Base-by-base conservation (phyloP, 2,113 vertebrate species). In the Anoplopoma fimbria region DNA sequence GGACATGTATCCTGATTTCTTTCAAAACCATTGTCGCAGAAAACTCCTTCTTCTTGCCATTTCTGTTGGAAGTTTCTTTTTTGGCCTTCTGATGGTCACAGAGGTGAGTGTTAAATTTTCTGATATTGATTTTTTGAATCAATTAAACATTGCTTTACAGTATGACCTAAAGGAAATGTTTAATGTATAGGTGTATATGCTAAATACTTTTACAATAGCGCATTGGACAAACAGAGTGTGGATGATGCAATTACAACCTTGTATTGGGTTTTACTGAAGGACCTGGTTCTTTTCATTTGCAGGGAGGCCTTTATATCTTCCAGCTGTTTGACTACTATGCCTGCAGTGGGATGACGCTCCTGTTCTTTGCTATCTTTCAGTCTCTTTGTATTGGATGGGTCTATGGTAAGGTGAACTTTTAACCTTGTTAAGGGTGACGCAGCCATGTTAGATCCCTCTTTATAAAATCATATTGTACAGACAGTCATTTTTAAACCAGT, bases 221-320 rank as follows among this genome's bases (percentile, higher is more conserved):
- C 36, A 40, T 10, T 67, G 17, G 10, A n/a, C 10, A 3, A 33
- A 69, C 8, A n/a, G 0, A 62, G 23, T 71, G 17, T 36, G 3
- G 6, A 68, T 55, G 19, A 76, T 31, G 19, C 31, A 45, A 29
- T 69, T 4, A 60, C 17, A 40, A n/a, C 13, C 14, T 36, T 71
- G 4, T 40, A 64, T 51, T 31, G 23, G 62, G 1, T 40, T 75
- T 25, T 0, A 27, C 10, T 60, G 5, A 75, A 4, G 2, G 1
- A 49, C 17, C 9, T 64, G 31, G 76, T 62, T 85, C 31, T 64
- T 45, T 19, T 47, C 68, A 1, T 58, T 80, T 84, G 23, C 53
- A 99, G 98, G 98, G 98, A 4, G 98, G 98, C 14, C 97, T 99
- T 92, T 99, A 99, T 78, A 83, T 99, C 87, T 99, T 99, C 92